Evolutionary conservation across 2,113 vertebrate species (phyloP), one percentile per base, ranked within the genome.

Genomic region (Epinephelus lanceolatus): DNA sequence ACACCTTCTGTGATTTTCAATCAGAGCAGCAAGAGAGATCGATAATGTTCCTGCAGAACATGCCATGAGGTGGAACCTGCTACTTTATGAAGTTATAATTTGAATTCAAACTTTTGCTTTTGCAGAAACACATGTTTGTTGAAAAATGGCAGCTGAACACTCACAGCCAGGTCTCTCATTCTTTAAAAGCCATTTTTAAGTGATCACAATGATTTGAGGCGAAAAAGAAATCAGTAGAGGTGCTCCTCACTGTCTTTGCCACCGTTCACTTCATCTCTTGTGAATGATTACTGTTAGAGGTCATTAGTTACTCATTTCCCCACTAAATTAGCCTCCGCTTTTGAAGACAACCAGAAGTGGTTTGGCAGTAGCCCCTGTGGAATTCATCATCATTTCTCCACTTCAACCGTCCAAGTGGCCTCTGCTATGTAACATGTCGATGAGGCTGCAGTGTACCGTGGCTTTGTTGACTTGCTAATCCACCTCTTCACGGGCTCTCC

Each of bases 291-390:
- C 52, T 40, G 68, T 81, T 59, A 82, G 71, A 71, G 76, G 69
- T 62, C 79, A 74, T 79, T 70, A 67, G 66, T 53, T 59, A 42
- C 66, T 59, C 14, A 68, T 42, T 82, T 67, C 37, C 62, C 62
- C 14, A 33, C 33, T 73, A 76, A 72, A 89, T 86, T 47, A 80
- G 79, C 33, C 49, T 73, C 10, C 25, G 30, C 49, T 79, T 82
- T 78, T 71, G 72, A 81, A 71, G 30, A 60, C 27, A 83, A 18
- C 49, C 67, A 59, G 18, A 80, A 70, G 81, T 23, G 62, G 60
- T 55, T 75, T 45, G 12, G n/a, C 60, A 40, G n/a, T 2, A 25
- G 17, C 60, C 55, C 33, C 47, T 30, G 27, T 57, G 47, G 71
- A 68, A 57, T 65, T 23, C 12, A 10, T 37, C 37, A 27, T 52